Percentiles rank a stretch among this genome's conserved stretches.
Evolutionary conservation across 2,797 vertebrate species (phyloP).

Genomic region (Mus spretus): DNA sequence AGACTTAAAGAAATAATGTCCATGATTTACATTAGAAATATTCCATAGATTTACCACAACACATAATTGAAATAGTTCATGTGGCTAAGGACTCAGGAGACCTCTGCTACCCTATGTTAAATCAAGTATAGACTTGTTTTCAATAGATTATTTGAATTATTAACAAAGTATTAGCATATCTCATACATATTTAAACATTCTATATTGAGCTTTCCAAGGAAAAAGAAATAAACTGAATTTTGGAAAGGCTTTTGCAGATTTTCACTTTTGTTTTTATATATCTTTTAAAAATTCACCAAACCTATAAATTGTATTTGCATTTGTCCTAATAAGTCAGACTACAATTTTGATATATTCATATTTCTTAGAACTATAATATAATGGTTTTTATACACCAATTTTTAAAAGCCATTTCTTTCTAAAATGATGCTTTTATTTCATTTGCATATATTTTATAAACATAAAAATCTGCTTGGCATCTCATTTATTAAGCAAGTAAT

Average conservation of each 20-base stretch:
- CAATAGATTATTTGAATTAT: slow-evolving; percentile 53
- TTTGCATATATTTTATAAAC: slow-evolving; percentile 72
- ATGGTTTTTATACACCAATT: slow-evolving; percentile 43
- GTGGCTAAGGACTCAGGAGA: slow-evolving; percentile 3
- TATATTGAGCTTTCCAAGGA: not conserved
- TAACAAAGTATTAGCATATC: slow-evolving; percentile 28
- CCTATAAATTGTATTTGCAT: slow-evolving; percentile 38
- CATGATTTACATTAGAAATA: slow-evolving; percentile 38
- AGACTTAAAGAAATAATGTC: slow-evolving; percentile 51
- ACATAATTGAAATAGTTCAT: slow-evolving; percentile 51
- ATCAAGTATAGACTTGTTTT: slow-evolving; percentile 59
- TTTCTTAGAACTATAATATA: slow-evolving; percentile 51
- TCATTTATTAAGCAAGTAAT: slow-evolving; percentile 76
- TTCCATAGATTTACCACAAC: slow-evolving; percentile 27
- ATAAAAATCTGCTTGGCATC: slow-evolving; percentile 73
- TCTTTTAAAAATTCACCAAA: slow-evolving; percentile 35
- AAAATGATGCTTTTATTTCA: slow-evolving; percentile 65
- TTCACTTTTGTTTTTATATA: slow-evolving; percentile 33
- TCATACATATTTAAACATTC: slow-evolving; percentile 56
- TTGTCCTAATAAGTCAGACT: slow-evolving; percentile 45
- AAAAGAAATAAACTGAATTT: not conserved
- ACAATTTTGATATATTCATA: not conserved
- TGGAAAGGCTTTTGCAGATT: not conserved
- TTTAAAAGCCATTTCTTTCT: slow-evolving; percentile 57
- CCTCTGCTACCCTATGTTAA: not conserved